phyloP scores from a whole-genome alignment of 2,888 invertebrate genomes.

The Cinara cedri region DNA sequence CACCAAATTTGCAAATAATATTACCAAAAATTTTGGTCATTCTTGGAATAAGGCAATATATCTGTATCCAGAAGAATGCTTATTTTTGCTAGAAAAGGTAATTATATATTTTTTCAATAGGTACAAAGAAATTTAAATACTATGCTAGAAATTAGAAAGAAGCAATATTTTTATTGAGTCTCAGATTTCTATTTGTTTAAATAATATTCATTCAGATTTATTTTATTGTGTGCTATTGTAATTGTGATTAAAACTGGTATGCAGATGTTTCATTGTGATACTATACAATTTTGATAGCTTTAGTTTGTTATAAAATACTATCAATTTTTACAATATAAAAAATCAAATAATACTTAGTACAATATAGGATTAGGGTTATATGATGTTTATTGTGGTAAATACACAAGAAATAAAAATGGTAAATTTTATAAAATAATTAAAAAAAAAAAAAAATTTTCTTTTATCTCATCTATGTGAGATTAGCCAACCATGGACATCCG shows the following conservation, averaged over 20 bases:
- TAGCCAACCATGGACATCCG: too few relatives aligned
- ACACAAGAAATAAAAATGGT: too few relatives aligned
- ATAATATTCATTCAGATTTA: background rate
- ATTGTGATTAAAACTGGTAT: too few relatives aligned
- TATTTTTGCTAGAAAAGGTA: slow-evolving; percentile 73
- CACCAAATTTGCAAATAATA: slow-evolving; percentile 66
- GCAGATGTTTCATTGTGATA: background rate
- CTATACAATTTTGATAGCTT: background rate
- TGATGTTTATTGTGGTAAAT: too few relatives aligned
- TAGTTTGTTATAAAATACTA: too few relatives aligned
- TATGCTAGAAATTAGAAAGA: background rate
- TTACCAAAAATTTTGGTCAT: slow-evolving; percentile 68
- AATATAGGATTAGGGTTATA: too few relatives aligned
- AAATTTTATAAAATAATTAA: too few relatives aligned
- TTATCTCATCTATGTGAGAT: too few relatives aligned
- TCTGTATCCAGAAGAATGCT: slow-evolving; percentile 71
- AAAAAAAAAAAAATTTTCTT: too few relatives aligned
- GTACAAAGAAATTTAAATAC: background rate
- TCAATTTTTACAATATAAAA: too few relatives aligned
- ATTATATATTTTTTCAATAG: slow-evolving; percentile 59
- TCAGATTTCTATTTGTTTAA: background rate
- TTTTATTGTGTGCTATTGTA: background rate
- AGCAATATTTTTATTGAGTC: background rate
- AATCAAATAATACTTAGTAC: too few relatives aligned
- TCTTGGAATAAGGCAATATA: slow-evolving; percentile 65